These are phyloP conservation scores for Antheraea assamensis DNA, from an alignment of 2,888 invertebrate genomes.

Conservation along the genomic window DNA sequence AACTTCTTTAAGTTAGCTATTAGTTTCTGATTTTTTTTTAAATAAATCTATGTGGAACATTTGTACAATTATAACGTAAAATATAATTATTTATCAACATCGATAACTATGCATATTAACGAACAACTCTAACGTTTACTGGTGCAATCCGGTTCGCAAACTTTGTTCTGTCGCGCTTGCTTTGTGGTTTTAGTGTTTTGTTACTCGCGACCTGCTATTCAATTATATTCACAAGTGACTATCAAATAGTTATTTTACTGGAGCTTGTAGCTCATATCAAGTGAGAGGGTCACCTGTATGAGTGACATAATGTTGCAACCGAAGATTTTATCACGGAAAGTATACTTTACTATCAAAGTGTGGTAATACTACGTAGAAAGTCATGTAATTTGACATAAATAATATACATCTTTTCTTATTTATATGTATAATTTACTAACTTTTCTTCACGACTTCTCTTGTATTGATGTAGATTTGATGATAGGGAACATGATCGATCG, in stretches of 20 bases:
- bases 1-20: too few relatives aligned
- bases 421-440: too few relatives aligned
- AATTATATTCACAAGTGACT: constrained; percentile 54
- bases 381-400: too few relatives aligned
- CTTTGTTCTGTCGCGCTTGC: constrained; percentile 69
- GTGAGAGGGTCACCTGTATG: neutral
- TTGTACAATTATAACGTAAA: neutral
- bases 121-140: constrained; percentile 40
- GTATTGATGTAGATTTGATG: too few relatives aligned
- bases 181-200: constrained; percentile 65
- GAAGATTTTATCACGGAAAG: neutral
- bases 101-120: neutral
- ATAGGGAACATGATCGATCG: too few relatives aligned
- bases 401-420: too few relatives aligned
- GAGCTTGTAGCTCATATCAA: neutral
- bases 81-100: neutral
- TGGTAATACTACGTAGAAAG: too few relatives aligned
- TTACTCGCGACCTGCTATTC: constrained; percentile 51
- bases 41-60: too few relatives aligned
- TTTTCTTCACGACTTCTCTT: too few relatives aligned
- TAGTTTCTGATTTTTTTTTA: too few relatives aligned
- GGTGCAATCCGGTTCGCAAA: constrained; percentile 69
- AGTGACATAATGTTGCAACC: neutral
- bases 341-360: neutral
- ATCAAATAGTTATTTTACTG: constrained; percentile 36